These are phyloP conservation scores for Orthosia incerta DNA, from an alignment of 2,888 invertebrate genomes.

Conservation along the genomic window DNA sequence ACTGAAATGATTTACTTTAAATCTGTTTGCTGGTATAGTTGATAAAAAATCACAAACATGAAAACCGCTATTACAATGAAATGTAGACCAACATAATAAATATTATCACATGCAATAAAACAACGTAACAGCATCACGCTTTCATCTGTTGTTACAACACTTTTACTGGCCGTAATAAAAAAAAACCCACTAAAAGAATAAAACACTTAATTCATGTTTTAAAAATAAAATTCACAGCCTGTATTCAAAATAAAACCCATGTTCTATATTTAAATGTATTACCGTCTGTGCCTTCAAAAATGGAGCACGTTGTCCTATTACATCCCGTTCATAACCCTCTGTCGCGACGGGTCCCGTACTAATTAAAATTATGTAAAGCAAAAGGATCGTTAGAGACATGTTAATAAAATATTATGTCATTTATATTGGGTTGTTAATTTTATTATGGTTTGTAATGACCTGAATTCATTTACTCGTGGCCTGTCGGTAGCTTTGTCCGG, in stretches of 20 bases:
- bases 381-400: slow-evolving; percentile 64
- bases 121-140: not conserved
- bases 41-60: not conserved
- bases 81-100: not conserved
- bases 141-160: slow-evolving; percentile 19
- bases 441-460: not conserved
- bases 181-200: not conserved
- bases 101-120: slow-evolving; percentile 14
- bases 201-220: slow-evolving; percentile 23
- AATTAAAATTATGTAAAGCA: slow-evolving; percentile 81
- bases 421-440: slow-evolving; percentile 69
- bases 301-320: slow-evolving; percentile 75
- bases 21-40: no score
- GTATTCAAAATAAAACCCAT: not conserved
- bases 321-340: slow-evolving; percentile 75
- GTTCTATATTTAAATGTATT: slow-evolving; percentile 34
- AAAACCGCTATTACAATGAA: not conserved
- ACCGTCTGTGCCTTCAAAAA: slow-evolving; percentile 26
- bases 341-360: slow-evolving; percentile 66
- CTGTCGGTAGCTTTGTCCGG: no score
- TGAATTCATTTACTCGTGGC: no score
- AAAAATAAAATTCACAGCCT: slow-evolving; percentile 5
- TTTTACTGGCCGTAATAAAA: slow-evolving; percentile 11
- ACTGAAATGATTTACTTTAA: no score
- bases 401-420: slow-evolving; percentile 76